A percentile compares a stretch with the other conserved stretches of the same genome.
Conservation (phyloP, 2,797 vertebrate species). For the Centroberyx gerrardi region DNA sequence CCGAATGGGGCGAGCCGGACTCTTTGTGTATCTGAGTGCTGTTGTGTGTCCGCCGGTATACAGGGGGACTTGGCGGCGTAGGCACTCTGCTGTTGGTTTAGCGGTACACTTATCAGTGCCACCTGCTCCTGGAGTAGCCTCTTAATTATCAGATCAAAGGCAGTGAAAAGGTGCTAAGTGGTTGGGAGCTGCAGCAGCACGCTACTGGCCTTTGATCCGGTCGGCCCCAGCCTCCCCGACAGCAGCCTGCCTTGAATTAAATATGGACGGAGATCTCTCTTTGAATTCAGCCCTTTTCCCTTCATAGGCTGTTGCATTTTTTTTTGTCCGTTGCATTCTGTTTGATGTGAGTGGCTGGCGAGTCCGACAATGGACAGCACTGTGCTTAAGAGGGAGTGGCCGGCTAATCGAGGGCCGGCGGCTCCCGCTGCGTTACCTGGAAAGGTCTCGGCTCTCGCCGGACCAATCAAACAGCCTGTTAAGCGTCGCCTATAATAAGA, state of each 20-base stretch:
- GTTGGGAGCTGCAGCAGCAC: slow-evolving; percentile 79
- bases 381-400: slow-evolving; percentile 59
- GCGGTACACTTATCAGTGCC: slow-evolving; percentile 81
- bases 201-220: slow-evolving; percentile 86
- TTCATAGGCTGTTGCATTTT: slow-evolving; percentile 70
- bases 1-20: slow-evolving; percentile 46
- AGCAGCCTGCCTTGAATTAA: slow-evolving; percentile 81
- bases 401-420: slow-evolving; percentile 60
- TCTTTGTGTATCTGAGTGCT: slow-evolving; percentile 68
- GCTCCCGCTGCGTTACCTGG: slow-evolving; percentile 68
- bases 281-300: slow-evolving; percentile 74
- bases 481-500: slow-evolving; percentile 65
- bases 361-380: slow-evolving; percentile 63
- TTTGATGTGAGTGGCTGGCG: slow-evolving; percentile 76
- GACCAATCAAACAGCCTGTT: slow-evolving; percentile 66
- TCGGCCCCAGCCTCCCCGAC: slow-evolving; percentile 71
- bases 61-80: slow-evolving; percentile 44
- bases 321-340: slow-evolving; percentile 67
- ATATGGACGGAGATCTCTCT: slow-evolving; percentile 75
- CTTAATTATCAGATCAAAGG: slow-evolving; percentile 89
- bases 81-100: slow-evolving; percentile 77
- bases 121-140: slow-evolving; percentile 85
- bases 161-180: slow-evolving; percentile 86
- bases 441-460: slow-evolving; percentile 66
- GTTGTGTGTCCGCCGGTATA: slow-evolving; percentile 55